Evolutionary conservation across 1,140 invertebrate species (phyloP), one percentile per base, ranked within the genome.

Genomic region (Ceratitis capitata): DNA sequence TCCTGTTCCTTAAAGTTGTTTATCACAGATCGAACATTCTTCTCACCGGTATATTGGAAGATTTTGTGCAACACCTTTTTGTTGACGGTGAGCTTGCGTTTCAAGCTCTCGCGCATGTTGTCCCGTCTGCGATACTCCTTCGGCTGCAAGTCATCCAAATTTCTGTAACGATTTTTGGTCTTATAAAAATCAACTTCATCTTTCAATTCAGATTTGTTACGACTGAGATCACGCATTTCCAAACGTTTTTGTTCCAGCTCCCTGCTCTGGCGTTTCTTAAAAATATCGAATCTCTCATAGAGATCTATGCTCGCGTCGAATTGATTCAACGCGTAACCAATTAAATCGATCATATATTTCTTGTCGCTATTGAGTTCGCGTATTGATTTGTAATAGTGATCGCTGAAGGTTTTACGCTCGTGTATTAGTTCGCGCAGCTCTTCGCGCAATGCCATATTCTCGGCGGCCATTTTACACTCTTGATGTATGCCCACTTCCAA

Each of bases 181-280:
- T 88, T 87, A 5, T 91, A 83, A 84, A 92, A 92, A 4, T 89
- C 87, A 2, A 83, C 47, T 14, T 88, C 89, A 7, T 89, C 88
- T 0, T 87, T 86, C 53, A 90, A 89, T 39, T 89, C 89, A n/a
- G 89, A 89, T 42, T 89, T 88, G 39, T 89, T 89, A 12, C 87
- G 84, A 61, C 86, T 86, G 26, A 86, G 82, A 14, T 82, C 83
- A 16, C 86, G 85, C 86, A 87, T 87, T 86, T 88, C 87, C 16
- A 85, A 42, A 4, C 58, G 86, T 3, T 74, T 69, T 12, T 56
- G 32, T 47, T 87, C 86, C 1, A 51, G 53, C 29, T 87, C 87
- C 26, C 85, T 85, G 10, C 12, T 47, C 5, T 85, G 61, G 12
- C 56, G 47, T 51, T 86, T 86, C 5, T 61, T 29, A 6, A 88